Evolutionary conservation across 2,113 vertebrate genomes (phyloP).

Genomic region (Coregonus clupeaformis): DNA sequence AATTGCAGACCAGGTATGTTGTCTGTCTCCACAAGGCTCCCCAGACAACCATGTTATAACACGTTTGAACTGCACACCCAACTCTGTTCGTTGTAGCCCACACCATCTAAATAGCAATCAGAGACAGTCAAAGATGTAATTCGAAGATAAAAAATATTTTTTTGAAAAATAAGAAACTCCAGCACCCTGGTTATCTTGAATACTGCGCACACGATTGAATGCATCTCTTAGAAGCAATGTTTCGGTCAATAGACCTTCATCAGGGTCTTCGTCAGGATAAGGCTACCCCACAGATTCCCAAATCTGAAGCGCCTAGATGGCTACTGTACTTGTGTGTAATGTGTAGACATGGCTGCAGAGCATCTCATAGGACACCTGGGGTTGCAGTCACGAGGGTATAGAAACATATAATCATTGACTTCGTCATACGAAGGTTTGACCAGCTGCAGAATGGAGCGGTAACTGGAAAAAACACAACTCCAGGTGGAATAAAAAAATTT

Average conservation of each 20-base stretch:
- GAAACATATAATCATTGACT: conserved; percentile 87
- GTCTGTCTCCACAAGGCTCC: conserved; percentile 83
- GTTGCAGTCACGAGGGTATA: conserved; percentile 85
- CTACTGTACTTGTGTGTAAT: conserved; percentile 71
- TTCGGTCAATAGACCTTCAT: too few species aligned
- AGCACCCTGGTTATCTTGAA: too few species aligned
- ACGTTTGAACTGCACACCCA: conserved; percentile 87
- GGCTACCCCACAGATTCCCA: too few species aligned
- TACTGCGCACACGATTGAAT: background rate
- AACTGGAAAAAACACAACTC: conserved; percentile 65
- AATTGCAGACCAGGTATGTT: conserved; percentile 90
- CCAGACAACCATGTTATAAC: conserved; percentile 91
- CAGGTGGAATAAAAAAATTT: too few species aligned
- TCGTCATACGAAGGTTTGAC: conserved; percentile 92
- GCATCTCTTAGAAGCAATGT: too few species aligned
- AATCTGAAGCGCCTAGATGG: too few species aligned
- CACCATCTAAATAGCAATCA: conserved; percentile 81
- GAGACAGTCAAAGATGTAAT: background rate
- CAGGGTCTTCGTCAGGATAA: too few species aligned
- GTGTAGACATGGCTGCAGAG: conserved; percentile 89
- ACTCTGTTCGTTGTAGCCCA: conserved; percentile 89
- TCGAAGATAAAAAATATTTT: background rate
- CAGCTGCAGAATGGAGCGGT: conserved; percentile 85
- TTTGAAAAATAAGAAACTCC: too few species aligned
- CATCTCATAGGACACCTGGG: conserved; percentile 86